phyloP scores from a whole-genome alignment of 2,797 vertebrate species.

The Micromesistius poutassou region DNA sequence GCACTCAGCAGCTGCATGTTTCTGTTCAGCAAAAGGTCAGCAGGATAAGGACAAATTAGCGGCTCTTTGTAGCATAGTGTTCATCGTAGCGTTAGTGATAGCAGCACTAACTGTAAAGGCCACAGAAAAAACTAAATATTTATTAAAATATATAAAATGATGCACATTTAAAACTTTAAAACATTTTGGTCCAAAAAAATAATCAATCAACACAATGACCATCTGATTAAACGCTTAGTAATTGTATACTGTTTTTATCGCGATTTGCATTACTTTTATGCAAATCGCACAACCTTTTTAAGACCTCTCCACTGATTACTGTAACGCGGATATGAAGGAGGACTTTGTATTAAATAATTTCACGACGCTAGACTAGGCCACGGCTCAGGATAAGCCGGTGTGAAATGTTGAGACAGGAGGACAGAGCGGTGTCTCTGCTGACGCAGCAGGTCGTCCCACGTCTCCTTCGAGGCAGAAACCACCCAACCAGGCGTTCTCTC shows the following conservation, averaged over 20 bases:
- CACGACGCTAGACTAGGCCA: background rate
- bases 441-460: conserved; percentile 21
- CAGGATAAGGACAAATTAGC: conserved; percentile 4
- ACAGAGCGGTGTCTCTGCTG: conserved; percentile 12
- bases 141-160: background rate
- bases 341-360: background rate
- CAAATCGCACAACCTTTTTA: background rate
- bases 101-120: background rate
- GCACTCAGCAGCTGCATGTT: conserved; percentile 7
- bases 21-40: conserved; percentile 28
- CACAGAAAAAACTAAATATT: background rate
- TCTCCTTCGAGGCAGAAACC: conserved; percentile 9
- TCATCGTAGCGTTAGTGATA: background rate
- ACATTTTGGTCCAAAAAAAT: too few relatives aligned
- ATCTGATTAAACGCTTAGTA: background rate
- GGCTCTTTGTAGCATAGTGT: background rate
- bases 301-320: background rate
- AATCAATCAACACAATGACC: background rate
- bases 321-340: background rate
- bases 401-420: background rate
- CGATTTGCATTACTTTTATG: background rate
- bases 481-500: conserved; percentile 10
- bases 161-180: background rate
- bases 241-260: background rate
- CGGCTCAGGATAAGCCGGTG: background rate